phyloP scores from a whole-genome alignment of 2,888 invertebrate genomes.

The Palloptera scutellata region DNA sequence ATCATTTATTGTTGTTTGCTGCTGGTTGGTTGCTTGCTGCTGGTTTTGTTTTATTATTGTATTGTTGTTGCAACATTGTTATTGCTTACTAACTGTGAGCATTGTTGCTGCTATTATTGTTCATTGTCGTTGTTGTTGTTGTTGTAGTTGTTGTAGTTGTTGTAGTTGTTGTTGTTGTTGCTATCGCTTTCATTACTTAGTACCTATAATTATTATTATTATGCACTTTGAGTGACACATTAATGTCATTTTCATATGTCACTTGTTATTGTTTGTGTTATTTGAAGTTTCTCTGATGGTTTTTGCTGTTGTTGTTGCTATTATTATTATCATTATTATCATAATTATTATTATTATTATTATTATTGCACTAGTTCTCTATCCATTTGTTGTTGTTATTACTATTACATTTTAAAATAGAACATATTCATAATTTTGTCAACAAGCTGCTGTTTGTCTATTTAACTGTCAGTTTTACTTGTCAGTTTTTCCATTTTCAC shows the following conservation, averaged over 20 bases:
- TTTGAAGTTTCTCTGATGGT: no score
- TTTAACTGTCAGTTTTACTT: no score
- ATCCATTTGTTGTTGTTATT: no score
- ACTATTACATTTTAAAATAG: no score
- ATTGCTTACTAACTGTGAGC: no score
- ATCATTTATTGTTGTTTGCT: not conserved
- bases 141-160: not conserved
- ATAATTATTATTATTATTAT: no score
- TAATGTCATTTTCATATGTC: conserved; percentile 59
- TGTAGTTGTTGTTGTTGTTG: not conserved
- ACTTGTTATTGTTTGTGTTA: conserved; percentile 36
- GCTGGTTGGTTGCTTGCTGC: not conserved
- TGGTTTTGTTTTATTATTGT: not conserved
- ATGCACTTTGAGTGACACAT: conserved; percentile 56
- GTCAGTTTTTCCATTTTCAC: no score
- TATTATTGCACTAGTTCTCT: no score
- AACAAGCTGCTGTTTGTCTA: no score
- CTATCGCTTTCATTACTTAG: not conserved
- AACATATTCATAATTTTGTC: no score
- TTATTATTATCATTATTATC: no score
- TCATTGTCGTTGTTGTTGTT: not conserved
- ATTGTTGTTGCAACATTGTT: not conserved
- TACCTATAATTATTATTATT: conserved; percentile 28
- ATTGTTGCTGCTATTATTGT: not conserved
- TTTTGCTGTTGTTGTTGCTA: no score